These are phyloP conservation scores for Xiphorhynchus elegans DNA, from an alignment of 2,113 vertebrate genomes.

Conservation along the genomic window DNA sequence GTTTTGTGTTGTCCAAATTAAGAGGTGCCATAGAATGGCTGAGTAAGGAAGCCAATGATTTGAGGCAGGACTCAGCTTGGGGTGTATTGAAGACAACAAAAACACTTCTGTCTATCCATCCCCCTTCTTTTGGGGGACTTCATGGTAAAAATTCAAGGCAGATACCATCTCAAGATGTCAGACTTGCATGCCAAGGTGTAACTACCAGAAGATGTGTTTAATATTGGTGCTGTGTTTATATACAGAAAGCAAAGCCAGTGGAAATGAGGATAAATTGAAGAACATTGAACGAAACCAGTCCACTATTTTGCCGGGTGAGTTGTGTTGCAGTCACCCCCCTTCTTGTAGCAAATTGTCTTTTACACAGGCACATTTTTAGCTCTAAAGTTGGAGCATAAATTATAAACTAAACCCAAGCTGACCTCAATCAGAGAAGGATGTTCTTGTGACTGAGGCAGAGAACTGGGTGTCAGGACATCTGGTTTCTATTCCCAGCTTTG, in stretches of 20 bases:
- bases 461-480: constrained; percentile 62
- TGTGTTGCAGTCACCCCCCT: background rate
- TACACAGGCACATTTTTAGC: constrained; percentile 30
- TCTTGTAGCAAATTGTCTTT: background rate
- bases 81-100: background rate
- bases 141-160: background rate
- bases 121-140: background rate
- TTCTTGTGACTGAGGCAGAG: constrained; percentile 42
- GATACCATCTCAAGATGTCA: background rate
- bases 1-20: background rate
- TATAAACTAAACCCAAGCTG: constrained; percentile 30
- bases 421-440: constrained; percentile 50
- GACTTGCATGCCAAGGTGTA: background rate
- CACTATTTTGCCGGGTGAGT: constrained; percentile 91
- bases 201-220: background rate
- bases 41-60: background rate
- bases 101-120: background rate
- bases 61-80: background rate
- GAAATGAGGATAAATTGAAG: constrained; percentile 88
- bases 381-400: constrained; percentile 33
- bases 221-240: constrained; percentile 17
- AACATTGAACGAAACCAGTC: constrained; percentile 88
- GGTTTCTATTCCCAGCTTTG: constrained; percentile 64
- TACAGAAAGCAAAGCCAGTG: constrained; percentile 76
- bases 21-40: background rate